Conservation (phyloP, 2,797 vertebrate species). For the Coranthus polyacanthus region DNA sequence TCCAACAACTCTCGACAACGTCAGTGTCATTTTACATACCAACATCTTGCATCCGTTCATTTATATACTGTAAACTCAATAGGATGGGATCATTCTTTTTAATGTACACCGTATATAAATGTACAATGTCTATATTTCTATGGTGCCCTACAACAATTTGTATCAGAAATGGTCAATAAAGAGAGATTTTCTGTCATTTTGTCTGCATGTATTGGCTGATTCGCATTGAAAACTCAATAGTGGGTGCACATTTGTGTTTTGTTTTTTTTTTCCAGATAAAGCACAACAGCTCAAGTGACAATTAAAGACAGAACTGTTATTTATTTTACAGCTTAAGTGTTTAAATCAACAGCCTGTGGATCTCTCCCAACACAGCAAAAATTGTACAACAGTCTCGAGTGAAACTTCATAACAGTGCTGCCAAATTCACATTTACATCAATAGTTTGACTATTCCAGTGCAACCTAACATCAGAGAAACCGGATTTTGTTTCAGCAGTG, state of each 20-base stretch:
- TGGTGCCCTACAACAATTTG: slow-evolving; percentile 88
- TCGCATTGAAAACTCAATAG: too few relatives aligned
- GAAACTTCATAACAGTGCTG: slow-evolving; percentile 31
- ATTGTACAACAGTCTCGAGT: slow-evolving; percentile 5
- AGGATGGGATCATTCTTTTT: slow-evolving; percentile 86
- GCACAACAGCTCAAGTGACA: neutral
- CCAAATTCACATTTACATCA: slow-evolving; percentile 50
- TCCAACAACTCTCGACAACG: slow-evolving; percentile 55
- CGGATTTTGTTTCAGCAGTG: slow-evolving; percentile 20
- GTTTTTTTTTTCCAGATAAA: too few relatives aligned
- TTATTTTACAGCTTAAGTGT: slow-evolving; percentile 42
- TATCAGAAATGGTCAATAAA: slow-evolving; percentile 89
- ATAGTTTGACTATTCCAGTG: slow-evolving; percentile 38
- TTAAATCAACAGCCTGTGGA: slow-evolving; percentile 3
- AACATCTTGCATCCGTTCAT: slow-evolving; percentile 69
- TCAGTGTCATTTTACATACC: slow-evolving; percentile 60
- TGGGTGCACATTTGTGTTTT: too few relatives aligned
- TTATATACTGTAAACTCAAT: slow-evolving; percentile 80
- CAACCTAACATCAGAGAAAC: slow-evolving; percentile 13
- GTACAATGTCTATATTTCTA: slow-evolving; percentile 88
- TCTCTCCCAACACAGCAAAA: slow-evolving; percentile 25
- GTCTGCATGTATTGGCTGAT: neutral
- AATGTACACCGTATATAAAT: slow-evolving; percentile 87
- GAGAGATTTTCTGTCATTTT: slow-evolving; percentile 80
- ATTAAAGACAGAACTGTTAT: slow-evolving; percentile 10